Percentiles rank a stretch among this genome's conserved stretches.
Evolutionary conservation across 2,113 vertebrate genomes (phyloP).

Genomic region (Mesoclemmys tuberculata): DNA sequence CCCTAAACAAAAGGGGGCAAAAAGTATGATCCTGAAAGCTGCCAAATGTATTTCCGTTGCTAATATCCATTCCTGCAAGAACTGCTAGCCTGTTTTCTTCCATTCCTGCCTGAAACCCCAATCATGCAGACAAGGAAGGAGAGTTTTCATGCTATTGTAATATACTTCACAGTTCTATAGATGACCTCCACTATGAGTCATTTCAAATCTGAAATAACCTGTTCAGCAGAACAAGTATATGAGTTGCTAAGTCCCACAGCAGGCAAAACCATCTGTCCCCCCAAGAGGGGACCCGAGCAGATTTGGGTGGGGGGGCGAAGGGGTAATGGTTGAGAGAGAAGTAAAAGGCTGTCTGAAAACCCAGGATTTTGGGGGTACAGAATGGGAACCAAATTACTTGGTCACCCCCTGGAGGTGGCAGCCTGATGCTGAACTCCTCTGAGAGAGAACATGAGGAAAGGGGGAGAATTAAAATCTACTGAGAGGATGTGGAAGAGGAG

Average conservation of each 20-base stretch:
- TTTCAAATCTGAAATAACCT: not conserved
- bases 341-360: not conserved
- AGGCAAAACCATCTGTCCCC: not conserved
- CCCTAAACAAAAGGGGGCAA: not conserved
- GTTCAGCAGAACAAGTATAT: not conserved
- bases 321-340: rapidly evolving
- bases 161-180: not conserved
- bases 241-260: not conserved
- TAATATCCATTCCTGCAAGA: not conserved
- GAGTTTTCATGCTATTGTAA: not conserved
- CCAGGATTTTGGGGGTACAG: not conserved
- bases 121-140: not conserved
- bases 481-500: not conserved
- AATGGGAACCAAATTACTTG: not conserved
- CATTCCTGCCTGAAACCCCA: not conserved
- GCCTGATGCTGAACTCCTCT: not conserved
- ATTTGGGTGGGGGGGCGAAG: rapidly evolving
- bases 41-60: not conserved
- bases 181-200: not conserved
- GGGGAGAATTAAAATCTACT: not conserved
- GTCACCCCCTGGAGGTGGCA: not conserved
- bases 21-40: not conserved
- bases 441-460: not conserved
- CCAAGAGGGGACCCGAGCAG: not conserved
- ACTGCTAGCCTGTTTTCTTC: not conserved